These are phyloP conservation scores for Nomada fabriciana DNA, from an alignment of 2,888 invertebrate species.

Conservation along the genomic window DNA sequence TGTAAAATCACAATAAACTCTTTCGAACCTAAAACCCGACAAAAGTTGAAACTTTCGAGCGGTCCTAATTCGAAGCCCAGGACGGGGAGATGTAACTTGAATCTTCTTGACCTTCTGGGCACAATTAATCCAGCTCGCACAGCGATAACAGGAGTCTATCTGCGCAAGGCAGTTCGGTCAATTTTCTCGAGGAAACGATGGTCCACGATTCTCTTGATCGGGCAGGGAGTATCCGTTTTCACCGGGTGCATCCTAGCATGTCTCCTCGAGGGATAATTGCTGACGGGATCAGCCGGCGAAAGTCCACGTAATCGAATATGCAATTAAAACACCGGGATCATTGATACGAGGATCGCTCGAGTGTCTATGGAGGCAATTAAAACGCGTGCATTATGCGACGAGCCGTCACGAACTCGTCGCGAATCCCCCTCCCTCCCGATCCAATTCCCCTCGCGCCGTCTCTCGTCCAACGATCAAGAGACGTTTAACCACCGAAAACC, in stretches of 20 bases:
- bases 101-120: not conserved
- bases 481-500: conserved; percentile 48
- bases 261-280: conserved; percentile 63
- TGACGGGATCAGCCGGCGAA: conserved; percentile 66
- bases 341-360: conserved; percentile 70
- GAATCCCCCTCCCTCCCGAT: not conserved
- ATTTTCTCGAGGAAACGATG: conserved; percentile 32
- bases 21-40: too few relatives aligned
- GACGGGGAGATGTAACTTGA: not conserved
- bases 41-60: too few relatives aligned
- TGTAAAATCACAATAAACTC: too few relatives aligned
- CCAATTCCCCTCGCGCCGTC: conserved; percentile 2
- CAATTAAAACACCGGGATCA: conserved; percentile 70
- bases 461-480: conserved; percentile 31
- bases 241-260: conserved; percentile 35
- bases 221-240: conserved; percentile 51
- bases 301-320: conserved; percentile 67
- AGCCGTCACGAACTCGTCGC: conserved; percentile 49
- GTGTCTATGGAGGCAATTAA: conserved; percentile 67
- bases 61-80: too few relatives aligned
- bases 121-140: not conserved
- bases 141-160: conserved; percentile 9
- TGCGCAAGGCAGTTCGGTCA: not conserved
- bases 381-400: conserved; percentile 65
- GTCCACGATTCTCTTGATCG: conserved; percentile 27